Base-by-base conservation (phyloP, 2,797 vertebrate species). In the Phrynocephalus vlangalii region DNA sequence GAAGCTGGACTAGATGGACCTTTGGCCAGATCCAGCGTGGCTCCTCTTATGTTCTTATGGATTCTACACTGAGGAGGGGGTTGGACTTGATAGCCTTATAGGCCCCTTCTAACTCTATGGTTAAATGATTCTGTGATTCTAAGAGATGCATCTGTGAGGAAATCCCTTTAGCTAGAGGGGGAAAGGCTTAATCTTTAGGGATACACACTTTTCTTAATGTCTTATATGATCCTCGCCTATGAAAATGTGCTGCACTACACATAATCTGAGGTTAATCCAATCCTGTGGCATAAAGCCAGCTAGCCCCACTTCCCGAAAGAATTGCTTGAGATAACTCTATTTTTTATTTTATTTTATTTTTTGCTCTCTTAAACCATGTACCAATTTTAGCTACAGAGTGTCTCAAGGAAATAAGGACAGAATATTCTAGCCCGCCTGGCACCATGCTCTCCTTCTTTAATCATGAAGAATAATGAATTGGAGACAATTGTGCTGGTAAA, bases 401-500 rank as follows among this genome's bases (percentile, higher is more conserved):
- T 88, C 91, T 93, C 83, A 87, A 87, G 90, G 89, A 94, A 95
- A 89, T 63, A 87, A 94, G 90, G 84, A 88, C 71, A 85, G 91
- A 93, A 90, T 91, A 90, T 81, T 87, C 28, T 60, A 86, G 38
- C 11, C n/a, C 56, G 66, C 0, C 75, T 85, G 93, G 84, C 81
- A 94, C 88, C 11, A 5, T 90, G 86, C 86, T 94, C 93, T 86
- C 84, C 38, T 91, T 86, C 77, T 93, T 96, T 90, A 85, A 86
- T 94, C 93, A 86, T 6, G 50, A 95, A 95, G 91, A 95, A 92
- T 93, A 95, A 95, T 94, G 92, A 96, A 94, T 94, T 71, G n/a
- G 91, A 95, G 86, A 93, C 88, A 88, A 94, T 86, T 94, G 91
- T 84, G 76, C 92, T 94, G 92, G 92, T 93, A 95, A 96, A 96